These are phyloP conservation scores for Tipula helvola DNA, from an alignment of 2,888 invertebrate genomes.

Conservation along the genomic window DNA sequence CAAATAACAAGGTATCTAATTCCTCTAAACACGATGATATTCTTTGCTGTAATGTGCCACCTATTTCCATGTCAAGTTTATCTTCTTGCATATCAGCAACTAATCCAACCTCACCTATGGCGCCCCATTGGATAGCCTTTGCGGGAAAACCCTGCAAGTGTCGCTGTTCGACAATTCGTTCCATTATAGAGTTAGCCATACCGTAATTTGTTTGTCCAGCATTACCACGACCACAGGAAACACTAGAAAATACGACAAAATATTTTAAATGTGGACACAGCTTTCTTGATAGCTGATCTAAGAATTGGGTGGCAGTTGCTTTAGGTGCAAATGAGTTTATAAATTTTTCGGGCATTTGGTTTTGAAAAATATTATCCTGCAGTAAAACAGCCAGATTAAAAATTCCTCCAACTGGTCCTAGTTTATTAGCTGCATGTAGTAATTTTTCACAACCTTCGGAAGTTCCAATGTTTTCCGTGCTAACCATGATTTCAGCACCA, in stretches of 20 bases:
- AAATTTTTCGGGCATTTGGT: slow-evolving; percentile 60
- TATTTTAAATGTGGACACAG: slow-evolving; percentile 46
- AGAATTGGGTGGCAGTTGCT: slow-evolving; percentile 62
- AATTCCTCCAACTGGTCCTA: slow-evolving; percentile 67
- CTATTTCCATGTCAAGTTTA: slow-evolving; percentile 52
- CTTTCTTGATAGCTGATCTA: slow-evolving; percentile 54
- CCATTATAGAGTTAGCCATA: slow-evolving; percentile 82
- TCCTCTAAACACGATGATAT: slow-evolving; percentile 69
- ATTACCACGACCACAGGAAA: slow-evolving; percentile 84
- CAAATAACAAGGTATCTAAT: slow-evolving; percentile 60
- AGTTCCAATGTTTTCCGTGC: slow-evolving; percentile 58
- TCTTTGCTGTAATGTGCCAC: slow-evolving; percentile 75
- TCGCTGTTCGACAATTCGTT: slow-evolving; percentile 69
- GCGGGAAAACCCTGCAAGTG: slow-evolving; percentile 57
- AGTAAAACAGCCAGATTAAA: slow-evolving; percentile 82
- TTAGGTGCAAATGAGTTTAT: slow-evolving; percentile 60
- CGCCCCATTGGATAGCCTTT: slow-evolving; percentile 86
- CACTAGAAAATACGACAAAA: slow-evolving; percentile 86
- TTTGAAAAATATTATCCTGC: slow-evolving; percentile 61
- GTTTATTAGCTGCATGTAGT: slow-evolving; percentile 45
- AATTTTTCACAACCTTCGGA: slow-evolving; percentile 54
- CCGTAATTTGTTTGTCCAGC: slow-evolving; percentile 87
- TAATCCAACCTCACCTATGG: slow-evolving; percentile 77
- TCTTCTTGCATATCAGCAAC: slow-evolving; percentile 65
- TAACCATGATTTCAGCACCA: slow-evolving; percentile 53